phyloP scores from a whole-genome alignment of 2,797 vertebrate genomes.

The Spheniscus humboldti region DNA sequence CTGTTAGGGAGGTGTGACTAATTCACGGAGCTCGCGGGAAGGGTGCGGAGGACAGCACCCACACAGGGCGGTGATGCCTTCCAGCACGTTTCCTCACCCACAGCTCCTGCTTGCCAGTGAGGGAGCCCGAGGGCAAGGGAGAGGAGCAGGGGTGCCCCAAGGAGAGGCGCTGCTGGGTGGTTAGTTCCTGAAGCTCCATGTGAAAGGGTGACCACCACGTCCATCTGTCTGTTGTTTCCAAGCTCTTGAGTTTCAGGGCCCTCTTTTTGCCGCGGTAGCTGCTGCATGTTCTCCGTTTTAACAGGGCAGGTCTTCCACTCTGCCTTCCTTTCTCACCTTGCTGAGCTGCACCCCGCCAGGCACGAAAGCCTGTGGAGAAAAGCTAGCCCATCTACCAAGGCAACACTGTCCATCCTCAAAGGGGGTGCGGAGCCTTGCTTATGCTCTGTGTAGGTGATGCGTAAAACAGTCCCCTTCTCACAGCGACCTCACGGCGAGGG shows the following conservation, averaged over 20 bases:
- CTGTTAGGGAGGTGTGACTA: not conserved
- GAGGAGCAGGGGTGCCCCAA: not conserved
- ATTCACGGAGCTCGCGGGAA: fast-evolving
- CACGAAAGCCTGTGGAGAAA: not conserved
- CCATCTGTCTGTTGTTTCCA: not conserved
- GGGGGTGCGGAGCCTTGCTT: fast-evolving
- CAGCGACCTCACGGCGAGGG: fast-evolving
- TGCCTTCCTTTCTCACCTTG: not conserved
- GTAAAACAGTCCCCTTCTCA: fast-evolving
- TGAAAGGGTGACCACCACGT: not conserved
- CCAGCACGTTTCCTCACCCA: not conserved
- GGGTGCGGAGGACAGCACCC: not conserved
- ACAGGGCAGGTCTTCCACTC: not conserved
- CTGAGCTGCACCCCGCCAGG: not conserved
- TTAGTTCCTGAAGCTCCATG: not conserved
- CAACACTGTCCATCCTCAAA: fast-evolving
- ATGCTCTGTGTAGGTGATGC: fast-evolving
- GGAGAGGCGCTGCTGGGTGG: not conserved
- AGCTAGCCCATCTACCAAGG: not conserved
- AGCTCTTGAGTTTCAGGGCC: not conserved
- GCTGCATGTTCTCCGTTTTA: fast-evolving
- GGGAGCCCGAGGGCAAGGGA: not conserved
- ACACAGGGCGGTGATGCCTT: not conserved
- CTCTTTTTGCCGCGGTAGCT: not conserved
- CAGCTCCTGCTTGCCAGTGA: not conserved